Conservation (phyloP, 2,888 invertebrate species). For the Caenorhabditis virilis region DNA sequence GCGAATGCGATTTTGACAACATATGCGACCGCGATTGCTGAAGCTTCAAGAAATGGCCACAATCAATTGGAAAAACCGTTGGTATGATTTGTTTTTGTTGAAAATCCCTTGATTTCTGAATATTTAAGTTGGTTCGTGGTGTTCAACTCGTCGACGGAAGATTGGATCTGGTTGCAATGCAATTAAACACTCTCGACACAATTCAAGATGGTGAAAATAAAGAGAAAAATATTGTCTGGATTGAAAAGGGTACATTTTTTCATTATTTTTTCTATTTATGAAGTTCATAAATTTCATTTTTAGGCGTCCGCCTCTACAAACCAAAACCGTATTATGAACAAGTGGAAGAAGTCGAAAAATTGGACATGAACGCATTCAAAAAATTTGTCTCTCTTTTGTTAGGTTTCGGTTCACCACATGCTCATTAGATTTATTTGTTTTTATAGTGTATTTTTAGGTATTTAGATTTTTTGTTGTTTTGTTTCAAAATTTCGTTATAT, state of each 20-base stretch:
- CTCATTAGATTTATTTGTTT: constrained; percentile 14
- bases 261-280: not conserved
- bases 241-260: constrained; percentile 56
- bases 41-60: constrained; percentile 43
- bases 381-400: constrained; percentile 59
- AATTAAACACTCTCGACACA: constrained; percentile 70
- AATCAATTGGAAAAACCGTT: constrained; percentile 44
- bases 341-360: constrained; percentile 53
- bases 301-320: constrained; percentile 61
- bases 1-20: constrained; percentile 64
- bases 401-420: constrained; percentile 27
- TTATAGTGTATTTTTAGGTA: not conserved
- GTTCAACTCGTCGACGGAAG: constrained; percentile 64
- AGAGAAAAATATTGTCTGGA: constrained; percentile 64
- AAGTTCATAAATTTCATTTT: constrained; percentile 5
- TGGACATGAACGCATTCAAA: constrained; percentile 61
- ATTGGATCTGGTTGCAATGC: constrained; percentile 63
- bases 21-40: constrained; percentile 63
- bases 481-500: constrained; percentile 1
- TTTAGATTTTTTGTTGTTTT: constrained; percentile 8
- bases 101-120: not conserved
- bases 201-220: constrained; percentile 40
- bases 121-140: constrained; percentile 52
- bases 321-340: constrained; percentile 60
- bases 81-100: constrained; percentile 10